phyloP scores from a whole-genome alignment of 2,888 invertebrate genomes.

The Arrhopalites spinosus region DNA sequence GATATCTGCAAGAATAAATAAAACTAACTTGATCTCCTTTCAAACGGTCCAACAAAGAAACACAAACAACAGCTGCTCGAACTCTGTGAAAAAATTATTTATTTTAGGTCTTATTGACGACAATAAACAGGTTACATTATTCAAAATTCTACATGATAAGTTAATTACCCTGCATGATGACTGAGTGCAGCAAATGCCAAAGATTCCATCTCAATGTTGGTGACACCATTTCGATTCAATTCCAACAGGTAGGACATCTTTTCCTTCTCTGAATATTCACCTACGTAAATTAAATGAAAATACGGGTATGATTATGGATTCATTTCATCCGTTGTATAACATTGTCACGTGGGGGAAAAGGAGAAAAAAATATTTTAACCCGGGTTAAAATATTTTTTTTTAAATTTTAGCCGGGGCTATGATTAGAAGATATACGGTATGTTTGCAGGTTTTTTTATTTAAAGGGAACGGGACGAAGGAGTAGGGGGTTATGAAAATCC shows the following conservation, averaged over 20 bases:
- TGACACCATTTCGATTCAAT: constrained; percentile 77
- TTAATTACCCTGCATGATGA: constrained; percentile 79
- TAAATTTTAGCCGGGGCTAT: no score
- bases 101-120: no score
- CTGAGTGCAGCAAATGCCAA: constrained; percentile 91
- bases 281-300: constrained; percentile 59
- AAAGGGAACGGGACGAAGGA: no score
- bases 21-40: constrained; percentile 89
- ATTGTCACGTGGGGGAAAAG: constrained; percentile 71
- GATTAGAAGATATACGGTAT: no score
- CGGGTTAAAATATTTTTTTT: no score
- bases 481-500: background rate
- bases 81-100: constrained; percentile 64
- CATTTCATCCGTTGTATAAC: constrained; percentile 55
- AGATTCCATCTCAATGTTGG: constrained; percentile 98
- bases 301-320: background rate
- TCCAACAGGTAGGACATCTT: constrained; percentile 84
- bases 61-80: constrained; percentile 91
- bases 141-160: no score
- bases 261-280: constrained; percentile 82
- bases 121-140: no score
- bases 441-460: no score
- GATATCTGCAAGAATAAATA: no score
- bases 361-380: background rate
- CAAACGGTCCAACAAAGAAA: constrained; percentile 86